Evolutionary conservation across 1,140 invertebrate genomes (phyloP).

Genomic region (Magallana angulata): DNA sequence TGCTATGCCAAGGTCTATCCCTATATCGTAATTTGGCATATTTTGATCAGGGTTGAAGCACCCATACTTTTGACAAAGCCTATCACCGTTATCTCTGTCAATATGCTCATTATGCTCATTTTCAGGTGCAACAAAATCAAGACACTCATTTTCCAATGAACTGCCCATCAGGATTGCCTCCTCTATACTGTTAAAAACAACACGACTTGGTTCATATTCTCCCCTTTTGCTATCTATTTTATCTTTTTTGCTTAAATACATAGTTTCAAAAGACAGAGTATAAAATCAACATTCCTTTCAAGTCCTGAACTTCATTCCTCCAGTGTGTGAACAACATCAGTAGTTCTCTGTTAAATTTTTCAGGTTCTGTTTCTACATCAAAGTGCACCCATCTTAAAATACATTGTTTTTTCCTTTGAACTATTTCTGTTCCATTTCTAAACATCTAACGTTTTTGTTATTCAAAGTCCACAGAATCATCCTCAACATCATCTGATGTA

Average conservation of each 20-base stretch:
- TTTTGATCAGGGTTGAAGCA: slow-evolving; percentile 34
- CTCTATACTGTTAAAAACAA: too few relatives aligned
- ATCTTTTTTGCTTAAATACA: neutral
- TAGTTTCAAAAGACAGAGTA: slow-evolving; percentile 19
- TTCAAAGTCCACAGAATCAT: neutral
- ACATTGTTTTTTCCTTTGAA: slow-evolving; percentile 38
- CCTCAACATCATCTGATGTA: slow-evolving; percentile 48
- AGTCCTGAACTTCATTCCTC: slow-evolving; percentile 54
- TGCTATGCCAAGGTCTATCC: neutral
- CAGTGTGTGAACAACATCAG: slow-evolving; percentile 54
- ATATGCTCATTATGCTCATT: slow-evolving; percentile 23
- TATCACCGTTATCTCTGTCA: neutral
- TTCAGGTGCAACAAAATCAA: slow-evolving; percentile 36
- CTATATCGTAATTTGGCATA: slow-evolving; percentile 18
- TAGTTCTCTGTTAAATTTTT: slow-evolving; percentile 59
- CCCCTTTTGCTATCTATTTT: too few relatives aligned
- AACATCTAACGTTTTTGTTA: neutral
- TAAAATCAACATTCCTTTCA: too few relatives aligned
- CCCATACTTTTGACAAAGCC: neutral
- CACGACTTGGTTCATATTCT: too few relatives aligned
- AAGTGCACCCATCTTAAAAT: slow-evolving; percentile 51
- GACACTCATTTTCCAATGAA: neutral
- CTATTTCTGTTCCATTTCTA: neutral
- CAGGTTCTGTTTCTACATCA: slow-evolving; percentile 45
- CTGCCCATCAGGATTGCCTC: too few relatives aligned